Evolutionary conservation across 2,888 invertebrate species (phyloP).

Genomic region (Colletes collaris): DNA sequence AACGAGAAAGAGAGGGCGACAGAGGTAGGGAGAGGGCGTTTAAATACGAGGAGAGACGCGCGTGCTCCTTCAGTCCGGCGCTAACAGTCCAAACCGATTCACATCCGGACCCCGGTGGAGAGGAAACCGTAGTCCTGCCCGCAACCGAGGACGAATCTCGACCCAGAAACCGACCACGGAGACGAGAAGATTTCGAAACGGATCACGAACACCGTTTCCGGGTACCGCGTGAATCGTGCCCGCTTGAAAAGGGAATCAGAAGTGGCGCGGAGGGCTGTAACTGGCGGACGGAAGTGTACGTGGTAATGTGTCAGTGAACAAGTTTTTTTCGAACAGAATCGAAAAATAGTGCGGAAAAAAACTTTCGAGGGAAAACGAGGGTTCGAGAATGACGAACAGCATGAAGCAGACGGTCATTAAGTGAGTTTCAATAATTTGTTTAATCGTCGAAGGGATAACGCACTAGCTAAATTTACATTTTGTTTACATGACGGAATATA

Average conservation of each 20-base stretch:
- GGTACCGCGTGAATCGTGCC: constrained; percentile 21
- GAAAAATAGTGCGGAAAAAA: neutral
- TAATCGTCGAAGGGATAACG: too few relatives aligned
- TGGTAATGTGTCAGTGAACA: constrained; percentile 70
- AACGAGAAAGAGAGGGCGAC: constrained; percentile 60
- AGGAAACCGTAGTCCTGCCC: constrained; percentile 41
- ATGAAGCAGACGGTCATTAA: constrained; percentile 85
- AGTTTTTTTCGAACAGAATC: neutral
- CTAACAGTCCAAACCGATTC: constrained; percentile 79
- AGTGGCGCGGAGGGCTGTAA: constrained; percentile 6
- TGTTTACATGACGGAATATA: too few relatives aligned
- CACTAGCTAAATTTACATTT: too few relatives aligned
- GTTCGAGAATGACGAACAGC: constrained; percentile 83
- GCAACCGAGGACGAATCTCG: constrained; percentile 40
- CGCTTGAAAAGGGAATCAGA: neutral
- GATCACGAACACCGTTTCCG: neutral
- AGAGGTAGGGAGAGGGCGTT: constrained; percentile 80
- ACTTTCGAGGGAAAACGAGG: constrained; percentile 2
- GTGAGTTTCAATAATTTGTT: constrained; percentile 79
- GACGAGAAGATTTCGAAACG: neutral
- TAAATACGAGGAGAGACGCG: constrained; percentile 81
- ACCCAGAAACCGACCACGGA: neutral
- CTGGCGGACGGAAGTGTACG: constrained; percentile 45
- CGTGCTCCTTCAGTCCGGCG: constrained; percentile 82
- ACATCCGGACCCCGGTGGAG: constrained; percentile 66